Evolutionary conservation across 2,888 invertebrate genomes (phyloP).

Genomic region (Helobdella robusta): DNA sequence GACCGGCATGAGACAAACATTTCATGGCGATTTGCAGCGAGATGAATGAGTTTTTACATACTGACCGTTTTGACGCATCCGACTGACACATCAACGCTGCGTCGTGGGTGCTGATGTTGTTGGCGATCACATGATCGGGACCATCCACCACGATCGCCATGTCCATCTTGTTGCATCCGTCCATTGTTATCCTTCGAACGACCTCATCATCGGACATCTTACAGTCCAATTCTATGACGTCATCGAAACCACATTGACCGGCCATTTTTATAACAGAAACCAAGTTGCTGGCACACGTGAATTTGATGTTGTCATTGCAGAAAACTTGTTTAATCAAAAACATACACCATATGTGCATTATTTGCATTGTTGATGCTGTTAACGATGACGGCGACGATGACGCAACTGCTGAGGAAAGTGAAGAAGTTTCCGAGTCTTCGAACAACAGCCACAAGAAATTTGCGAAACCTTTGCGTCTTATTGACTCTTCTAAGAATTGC

Average conservation of each 20-base stretch:
- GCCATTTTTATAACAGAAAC: conserved; percentile 3
- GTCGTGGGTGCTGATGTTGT: too few relatives aligned
- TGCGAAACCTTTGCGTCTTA: conserved; percentile 28
- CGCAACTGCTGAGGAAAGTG: too few relatives aligned
- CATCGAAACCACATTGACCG: conserved; percentile 14
- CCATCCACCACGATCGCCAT: conserved; percentile 32
- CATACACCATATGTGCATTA: conserved; percentile 29
- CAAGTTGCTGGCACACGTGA: conserved; percentile 26
- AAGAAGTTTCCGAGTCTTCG: conserved; percentile 26
- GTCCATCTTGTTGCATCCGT: conserved; percentile 32
- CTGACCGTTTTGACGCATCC: too few relatives aligned
- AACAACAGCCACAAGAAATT: conserved; percentile 29
- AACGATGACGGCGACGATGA: too few relatives aligned
- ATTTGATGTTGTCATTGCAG: conserved; percentile 30
- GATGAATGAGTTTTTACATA: too few relatives aligned
- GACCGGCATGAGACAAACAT: too few relatives aligned
- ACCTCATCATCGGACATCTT: conserved; percentile 28
- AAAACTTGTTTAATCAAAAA: conserved; percentile 27
- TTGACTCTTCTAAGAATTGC: conserved; percentile 26
- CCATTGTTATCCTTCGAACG: conserved; percentile 28
- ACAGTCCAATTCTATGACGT: conserved; percentile 22
- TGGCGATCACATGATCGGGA: too few relatives aligned
- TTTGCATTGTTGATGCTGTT: too few relatives aligned
- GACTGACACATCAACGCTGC: too few relatives aligned
- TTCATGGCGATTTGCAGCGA: too few relatives aligned